A percentile compares a stretch with the other conserved stretches of the same genome.
Evolutionary conservation across 2,113 vertebrate genomes (phyloP).

Genomic region (Mirza zaza): DNA sequence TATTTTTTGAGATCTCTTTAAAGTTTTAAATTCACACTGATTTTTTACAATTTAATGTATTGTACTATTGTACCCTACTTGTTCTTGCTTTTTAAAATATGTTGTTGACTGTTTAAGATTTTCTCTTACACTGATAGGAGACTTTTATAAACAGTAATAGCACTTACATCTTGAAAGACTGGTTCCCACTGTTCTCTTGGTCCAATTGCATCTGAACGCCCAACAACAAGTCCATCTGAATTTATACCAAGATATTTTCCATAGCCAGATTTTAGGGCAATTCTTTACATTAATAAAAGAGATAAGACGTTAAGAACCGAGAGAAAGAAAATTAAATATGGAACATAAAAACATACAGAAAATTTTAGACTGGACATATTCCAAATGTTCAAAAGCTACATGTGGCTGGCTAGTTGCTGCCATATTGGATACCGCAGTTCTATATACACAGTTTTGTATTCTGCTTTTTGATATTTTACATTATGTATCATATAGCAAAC

Average conservation of each 20-base stretch:
- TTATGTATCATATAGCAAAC: neutral
- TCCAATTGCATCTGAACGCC: slow-evolving; percentile 96
- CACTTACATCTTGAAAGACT: slow-evolving; percentile 95
- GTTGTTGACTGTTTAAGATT: neutral
- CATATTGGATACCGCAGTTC: neutral
- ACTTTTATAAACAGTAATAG: neutral
- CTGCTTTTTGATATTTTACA: neutral
- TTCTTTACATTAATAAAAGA: slow-evolving; percentile 80
- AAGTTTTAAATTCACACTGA: neutral
- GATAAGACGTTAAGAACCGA: slow-evolving; percentile 43
- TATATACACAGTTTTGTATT: neutral
- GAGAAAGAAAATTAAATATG: slow-evolving; percentile 22
- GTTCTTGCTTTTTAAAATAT: neutral
- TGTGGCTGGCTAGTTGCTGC: neutral
- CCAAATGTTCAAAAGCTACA: neutral
- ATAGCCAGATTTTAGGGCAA: slow-evolving; percentile 97
- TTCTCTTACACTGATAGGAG: neutral
- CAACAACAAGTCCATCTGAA: slow-evolving; percentile 95
- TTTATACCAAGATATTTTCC: slow-evolving; percentile 97
- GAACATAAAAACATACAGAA: neutral
- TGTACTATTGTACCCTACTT: neutral
- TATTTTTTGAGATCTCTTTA: neutral
- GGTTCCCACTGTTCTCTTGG: slow-evolving; percentile 97
- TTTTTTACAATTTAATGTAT: neutral
- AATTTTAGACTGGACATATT: neutral